Evolutionary conservation across 1,140 invertebrate species (phyloP).

Genomic region (Odontomachus brunneus): DNA sequence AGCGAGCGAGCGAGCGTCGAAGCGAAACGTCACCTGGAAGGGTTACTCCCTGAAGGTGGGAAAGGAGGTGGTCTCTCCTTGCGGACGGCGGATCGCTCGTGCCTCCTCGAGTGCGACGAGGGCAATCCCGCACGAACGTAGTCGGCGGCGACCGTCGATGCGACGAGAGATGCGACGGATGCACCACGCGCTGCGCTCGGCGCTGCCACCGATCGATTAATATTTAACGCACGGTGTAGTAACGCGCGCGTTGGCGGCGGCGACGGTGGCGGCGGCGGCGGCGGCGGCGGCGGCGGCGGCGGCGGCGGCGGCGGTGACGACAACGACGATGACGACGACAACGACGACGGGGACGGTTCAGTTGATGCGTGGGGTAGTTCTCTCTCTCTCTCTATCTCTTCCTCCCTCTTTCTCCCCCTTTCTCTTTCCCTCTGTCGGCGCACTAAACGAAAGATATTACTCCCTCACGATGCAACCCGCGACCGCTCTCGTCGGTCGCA

Average conservation of each 20-base stretch:
- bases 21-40: constrained; percentile 38
- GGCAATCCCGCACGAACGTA: constrained; percentile 10
- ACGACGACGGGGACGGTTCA: too few relatives aligned
- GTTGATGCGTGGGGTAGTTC: too few relatives aligned
- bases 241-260: not conserved
- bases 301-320: not conserved
- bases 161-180: constrained; percentile 42
- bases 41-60: constrained; percentile 48
- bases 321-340: too few relatives aligned
- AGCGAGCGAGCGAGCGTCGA: not conserved
- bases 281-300: not conserved
- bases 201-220: constrained; percentile 31
- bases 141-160: constrained; percentile 27
- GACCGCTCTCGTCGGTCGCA: constrained; percentile 42
- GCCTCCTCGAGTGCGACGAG: constrained; percentile 10
- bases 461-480: constrained; percentile 24
- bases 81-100: constrained; percentile 27
- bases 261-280: not conserved
- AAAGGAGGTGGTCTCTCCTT: constrained; percentile 41
- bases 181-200: constrained; percentile 39
- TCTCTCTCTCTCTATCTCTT: constrained; percentile 1
- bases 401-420: not conserved
- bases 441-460: constrained; percentile 2
- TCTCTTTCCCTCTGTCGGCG: not conserved
- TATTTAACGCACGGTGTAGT: constrained; percentile 46